Evolutionary conservation across 2,888 invertebrate genomes (phyloP).

Genomic region (Agrochola macilenta): DNA sequence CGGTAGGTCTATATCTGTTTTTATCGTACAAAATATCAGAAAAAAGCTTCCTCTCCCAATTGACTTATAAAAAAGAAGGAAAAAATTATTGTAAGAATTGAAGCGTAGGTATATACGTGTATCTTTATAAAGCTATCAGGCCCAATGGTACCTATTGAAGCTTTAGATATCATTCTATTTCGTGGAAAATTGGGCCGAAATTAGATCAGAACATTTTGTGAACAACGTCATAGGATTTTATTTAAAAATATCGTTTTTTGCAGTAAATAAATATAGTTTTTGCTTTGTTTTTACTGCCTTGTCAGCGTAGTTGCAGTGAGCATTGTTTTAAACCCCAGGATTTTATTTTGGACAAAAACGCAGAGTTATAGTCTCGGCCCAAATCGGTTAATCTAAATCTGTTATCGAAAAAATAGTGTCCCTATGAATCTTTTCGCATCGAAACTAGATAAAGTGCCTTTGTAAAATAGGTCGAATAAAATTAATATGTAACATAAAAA

Average conservation of each 20-base stretch:
- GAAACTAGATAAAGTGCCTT: background rate
- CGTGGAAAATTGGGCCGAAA: slow-evolving; percentile 17
- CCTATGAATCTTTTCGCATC: background rate
- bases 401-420: background rate
- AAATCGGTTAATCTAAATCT: slow-evolving; percentile 22
- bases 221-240: slow-evolving; percentile 17
- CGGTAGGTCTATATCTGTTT: slow-evolving; percentile 43
- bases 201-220: slow-evolving; percentile 25
- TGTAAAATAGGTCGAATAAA: background rate
- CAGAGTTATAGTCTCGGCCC: slow-evolving; percentile 3
- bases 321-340: slow-evolving; percentile 34
- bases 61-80: slow-evolving; percentile 30
- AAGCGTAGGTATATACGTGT: slow-evolving; percentile 22
- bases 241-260: slow-evolving; percentile 16
- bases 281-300: slow-evolving; percentile 38
- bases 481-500: too few relatives aligned
- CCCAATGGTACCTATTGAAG: slow-evolving; percentile 34
- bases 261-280: slow-evolving; percentile 18
- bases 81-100: slow-evolving; percentile 36
- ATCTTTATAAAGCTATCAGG: slow-evolving; percentile 28
- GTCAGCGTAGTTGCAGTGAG: slow-evolving; percentile 16
- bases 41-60: slow-evolving; percentile 24
- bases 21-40: slow-evolving; percentile 43
- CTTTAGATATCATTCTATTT: slow-evolving; percentile 28
- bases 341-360: slow-evolving; percentile 36